Evolutionary conservation across 1,140 invertebrate species (phyloP), one percentile per base, ranked within the genome.

Genomic region (Orussus abietinus): DNA sequence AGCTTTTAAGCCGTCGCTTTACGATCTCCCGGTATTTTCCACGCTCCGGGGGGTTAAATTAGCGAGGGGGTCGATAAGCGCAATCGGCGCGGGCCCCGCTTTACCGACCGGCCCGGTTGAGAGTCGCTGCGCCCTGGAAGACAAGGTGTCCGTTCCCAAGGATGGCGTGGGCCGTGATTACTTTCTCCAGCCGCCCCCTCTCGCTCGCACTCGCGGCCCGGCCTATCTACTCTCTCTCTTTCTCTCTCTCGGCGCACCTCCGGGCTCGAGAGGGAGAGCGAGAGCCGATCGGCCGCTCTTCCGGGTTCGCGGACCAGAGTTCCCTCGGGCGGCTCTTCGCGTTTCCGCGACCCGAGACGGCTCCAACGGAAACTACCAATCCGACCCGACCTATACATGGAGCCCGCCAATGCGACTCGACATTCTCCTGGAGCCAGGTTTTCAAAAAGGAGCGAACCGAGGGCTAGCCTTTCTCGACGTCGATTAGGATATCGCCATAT

Each of bases 261-360:
- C 39, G 20, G n/a, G n/a, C n/a, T n/a, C n/a, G n/a, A n/a, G n/a
- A n/a, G n/a, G n/a, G n/a, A n/a, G n/a, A n/a, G 31, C 49, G 44
- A 44, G 48, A 53, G 49, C 53, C 42, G 38, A 53, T 55, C 46
- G 43, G 55, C 52, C 55, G 45, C 53, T 63, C 61, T 64, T 64
- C 61, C 61, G 61, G 61, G 61, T 64, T 59, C 51, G 41, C 47
- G 48, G n/a, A n/a, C n/a, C n/a, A n/a, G n/a, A n/a, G n/a, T n/a
- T n/a, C n/a, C n/a, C n/a, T n/a, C n/a, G n/a, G n/a, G n/a, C n/a
- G n/a, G n/a, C n/a, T n/a, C n/a, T 25, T 25, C 22, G 6, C 22
- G 6, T 25, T 25, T n/a, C n/a, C 22, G 6, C n/a, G 6, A 25
- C 22, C 22, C 22, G 22, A 7, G 22, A 7, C 22, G 22, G n/a